Base-by-base conservation (phyloP, 2,888 invertebrate genomes). In the Campaea margaritaria region DNA sequence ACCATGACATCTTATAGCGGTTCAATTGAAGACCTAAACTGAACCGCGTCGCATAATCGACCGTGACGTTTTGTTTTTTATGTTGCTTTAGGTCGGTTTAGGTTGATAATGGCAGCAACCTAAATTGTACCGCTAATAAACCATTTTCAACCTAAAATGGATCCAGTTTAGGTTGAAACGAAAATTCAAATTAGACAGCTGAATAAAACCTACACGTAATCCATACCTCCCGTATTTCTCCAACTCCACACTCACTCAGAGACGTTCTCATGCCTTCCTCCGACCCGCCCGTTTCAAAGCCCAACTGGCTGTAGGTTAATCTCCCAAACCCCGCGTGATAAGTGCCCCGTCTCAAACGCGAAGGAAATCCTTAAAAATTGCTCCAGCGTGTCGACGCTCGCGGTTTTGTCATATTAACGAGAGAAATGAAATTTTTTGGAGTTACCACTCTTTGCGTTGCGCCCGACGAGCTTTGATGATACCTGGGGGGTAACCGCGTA, bases 321-420 rank as follows among this genome's bases (percentile, higher is more conserved):
- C 84, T 79, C 49, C 15, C 58, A 57, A 68, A 62, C 67, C 68
- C 47, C 64, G 51, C 54, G 68, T 79, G 84, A 83, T 83, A 86
- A 85, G 85, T 81, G 81, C 73, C 45, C 48, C 67, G 58, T 59
- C 67, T 62, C 72, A 66, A 68, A 69, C 68, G 64, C 64, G 67
- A 31, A 70, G 76, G 82, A 86, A 70, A 70, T 85, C 87, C 83
- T 87, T 86, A 88, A 89, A 89, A 89, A 88, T 85, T 75, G 79
- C 80, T 66, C 67, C 71, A 67, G 67, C 78, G 79, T 76, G 79
- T 75, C 75, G 71, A 65, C 72, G 62, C 72, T 28, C 70, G 57
- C 68, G 79, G 79, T 77, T 81, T 80, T 79, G 78, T 82, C 82
- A 77, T 78, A 80, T 78, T 72, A 75, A 71, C 44, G 58, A 48